Percentiles rank a stretch among this genome's conserved stretches.
These are phyloP conservation scores for Cinclus mexicanus DNA, from an alignment of 2,113 vertebrate species.

Conservation along the genomic window DNA sequence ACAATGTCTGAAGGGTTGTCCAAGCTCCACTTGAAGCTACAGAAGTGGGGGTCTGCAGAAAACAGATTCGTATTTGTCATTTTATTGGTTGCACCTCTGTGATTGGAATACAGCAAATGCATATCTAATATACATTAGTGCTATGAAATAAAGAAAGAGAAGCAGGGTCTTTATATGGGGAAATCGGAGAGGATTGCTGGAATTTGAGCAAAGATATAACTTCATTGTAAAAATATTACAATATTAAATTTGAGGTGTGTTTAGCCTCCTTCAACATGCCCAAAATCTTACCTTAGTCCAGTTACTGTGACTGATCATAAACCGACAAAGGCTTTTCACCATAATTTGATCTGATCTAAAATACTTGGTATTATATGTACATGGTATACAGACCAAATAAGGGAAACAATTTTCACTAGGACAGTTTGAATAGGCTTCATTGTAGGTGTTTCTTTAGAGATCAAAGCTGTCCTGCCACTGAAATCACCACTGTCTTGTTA, in stretches of 20 bases:
- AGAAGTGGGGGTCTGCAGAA: background rate
- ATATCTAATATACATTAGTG: background rate
- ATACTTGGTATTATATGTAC: background rate
- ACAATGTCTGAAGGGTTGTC: background rate
- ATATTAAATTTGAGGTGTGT: background rate
- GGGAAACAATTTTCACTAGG: background rate
- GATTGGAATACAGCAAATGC: background rate
- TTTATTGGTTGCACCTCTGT: background rate
- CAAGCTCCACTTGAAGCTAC: background rate
- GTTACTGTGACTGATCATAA: background rate
- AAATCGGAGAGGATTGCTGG: background rate
- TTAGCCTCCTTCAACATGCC: background rate
- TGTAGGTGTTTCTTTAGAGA: background rate
- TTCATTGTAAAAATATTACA: background rate
- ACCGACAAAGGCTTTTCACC: background rate
- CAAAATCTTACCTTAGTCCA: background rate
- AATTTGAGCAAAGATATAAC: background rate
- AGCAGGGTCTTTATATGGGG: background rate
- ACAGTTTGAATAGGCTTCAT: background rate
- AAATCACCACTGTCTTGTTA: background rate
- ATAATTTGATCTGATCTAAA: background rate
- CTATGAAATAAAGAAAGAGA: background rate
- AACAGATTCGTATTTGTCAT: rapidly evolving
- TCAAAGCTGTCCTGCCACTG: background rate
- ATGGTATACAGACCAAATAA: background rate